A percentile compares a stretch with the other conserved stretches of the same genome.
Evolutionary conservation across 2,888 invertebrate species (phyloP).

Genomic region (Mimachlamys varia): DNA sequence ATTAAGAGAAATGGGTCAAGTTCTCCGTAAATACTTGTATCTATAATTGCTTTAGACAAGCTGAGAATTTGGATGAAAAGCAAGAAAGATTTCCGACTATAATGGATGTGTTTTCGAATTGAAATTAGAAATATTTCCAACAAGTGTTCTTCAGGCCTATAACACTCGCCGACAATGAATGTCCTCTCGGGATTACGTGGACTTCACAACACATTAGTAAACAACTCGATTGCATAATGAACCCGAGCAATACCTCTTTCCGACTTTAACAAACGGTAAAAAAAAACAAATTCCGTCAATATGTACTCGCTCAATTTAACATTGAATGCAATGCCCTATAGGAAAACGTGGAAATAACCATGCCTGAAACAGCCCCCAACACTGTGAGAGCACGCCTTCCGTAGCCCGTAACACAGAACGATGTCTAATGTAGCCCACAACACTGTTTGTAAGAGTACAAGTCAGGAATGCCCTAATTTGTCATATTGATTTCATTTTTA

Average conservation of each 20-base stretch:
- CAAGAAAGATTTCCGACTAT: background rate
- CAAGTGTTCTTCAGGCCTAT: background rate
- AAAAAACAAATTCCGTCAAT: background rate
- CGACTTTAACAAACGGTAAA: background rate
- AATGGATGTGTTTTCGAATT: background rate
- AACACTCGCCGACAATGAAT: background rate
- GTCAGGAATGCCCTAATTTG: background rate
- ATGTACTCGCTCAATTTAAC: conserved; percentile 15
- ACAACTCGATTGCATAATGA: conserved; percentile 1
- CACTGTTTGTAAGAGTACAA: background rate
- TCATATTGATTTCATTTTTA: conserved; percentile 26
- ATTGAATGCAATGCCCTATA: conserved; percentile 2
- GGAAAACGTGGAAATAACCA: background rate
- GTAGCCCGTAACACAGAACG: background rate
- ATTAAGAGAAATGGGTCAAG: background rate
- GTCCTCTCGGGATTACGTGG: background rate
- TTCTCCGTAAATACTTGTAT: background rate
- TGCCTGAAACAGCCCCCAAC: background rate
- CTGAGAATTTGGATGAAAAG: background rate
- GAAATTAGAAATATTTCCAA: conserved; percentile 17
- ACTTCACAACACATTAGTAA: background rate
- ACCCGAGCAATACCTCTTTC: background rate
- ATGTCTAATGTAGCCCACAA: background rate
- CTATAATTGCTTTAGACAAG: background rate
- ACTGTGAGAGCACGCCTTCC: background rate